Evolutionary conservation across 2,113 vertebrate genomes (phyloP).

Genomic region (Nothoprocta perdicaria): DNA sequence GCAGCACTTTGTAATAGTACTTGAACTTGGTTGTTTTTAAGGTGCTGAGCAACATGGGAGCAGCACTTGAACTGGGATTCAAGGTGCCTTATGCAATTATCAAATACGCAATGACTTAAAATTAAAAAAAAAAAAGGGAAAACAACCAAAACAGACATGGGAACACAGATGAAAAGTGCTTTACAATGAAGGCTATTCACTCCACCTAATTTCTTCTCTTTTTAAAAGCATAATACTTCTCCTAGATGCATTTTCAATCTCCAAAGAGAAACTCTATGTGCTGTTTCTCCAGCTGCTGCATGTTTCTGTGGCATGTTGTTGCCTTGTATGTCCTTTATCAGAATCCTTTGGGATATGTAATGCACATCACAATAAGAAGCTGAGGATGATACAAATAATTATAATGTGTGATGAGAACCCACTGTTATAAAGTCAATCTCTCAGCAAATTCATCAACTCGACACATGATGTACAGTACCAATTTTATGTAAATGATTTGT

Average conservation of each 20-base stretch:
- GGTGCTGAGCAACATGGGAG: background rate
- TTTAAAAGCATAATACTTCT: constrained; percentile 36
- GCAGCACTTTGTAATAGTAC: background rate
- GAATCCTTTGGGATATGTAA: constrained; percentile 49
- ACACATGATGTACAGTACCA: constrained; percentile 54
- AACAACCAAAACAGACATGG: background rate
- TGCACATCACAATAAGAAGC: constrained; percentile 50
- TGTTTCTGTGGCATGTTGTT: constrained; percentile 27
- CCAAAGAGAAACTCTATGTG: constrained; percentile 23
- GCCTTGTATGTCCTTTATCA: constrained; percentile 25
- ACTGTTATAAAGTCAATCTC: constrained; percentile 63
- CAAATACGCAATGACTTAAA: constrained; percentile 36
- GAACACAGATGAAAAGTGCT: background rate
- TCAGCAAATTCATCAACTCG: constrained; percentile 49
- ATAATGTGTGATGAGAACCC: constrained; percentile 34
- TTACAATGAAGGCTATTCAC: constrained; percentile 20
- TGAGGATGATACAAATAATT: constrained; percentile 66
- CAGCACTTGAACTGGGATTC: background rate
- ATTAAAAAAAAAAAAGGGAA: background rate
- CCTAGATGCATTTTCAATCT: constrained; percentile 20
- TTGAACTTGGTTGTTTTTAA: background rate
- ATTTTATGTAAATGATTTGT: constrained; percentile 62
- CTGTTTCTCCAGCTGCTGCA: constrained; percentile 2
- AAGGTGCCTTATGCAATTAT: background rate
- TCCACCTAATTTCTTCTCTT: constrained; percentile 8